Evolutionary conservation across 92 coral and sea anemone species (phyloP), one percentile per base, ranked within the genome.

Genomic region (Zoanthus sansibaricus): DNA sequence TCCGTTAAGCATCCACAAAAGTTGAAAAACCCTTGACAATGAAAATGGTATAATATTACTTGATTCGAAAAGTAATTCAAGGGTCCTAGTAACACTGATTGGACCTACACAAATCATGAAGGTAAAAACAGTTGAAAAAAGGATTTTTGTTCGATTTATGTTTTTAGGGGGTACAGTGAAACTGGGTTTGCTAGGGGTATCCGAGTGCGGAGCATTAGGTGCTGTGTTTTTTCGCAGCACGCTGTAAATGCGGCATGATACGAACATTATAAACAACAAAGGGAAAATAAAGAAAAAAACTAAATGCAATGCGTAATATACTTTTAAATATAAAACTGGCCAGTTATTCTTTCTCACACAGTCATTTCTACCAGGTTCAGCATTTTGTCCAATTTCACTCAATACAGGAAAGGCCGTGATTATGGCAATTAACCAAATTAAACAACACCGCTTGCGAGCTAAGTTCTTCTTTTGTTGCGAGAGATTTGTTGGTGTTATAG

Each of bases 391-490:
- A 4, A 56, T 18, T 49, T 37, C 79, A 52, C 59, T 75, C 64
- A 47, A 49, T 37, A 75, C 17, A 1, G 79, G 79, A 75, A 61
- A 75, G 11, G 79, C 18, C 6, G 55, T 51, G 33, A 49, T 48
- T 6, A 12, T 56, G 42, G 79, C 61, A n/a, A 75, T 75, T 37
- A 75, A 51, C 79, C 62, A 75, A 25, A 75, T 75, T 1, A 75
- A 17, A 31, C 59, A 47, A 32, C 79, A 75, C 49, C 42, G 62
- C 61, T 49, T 75, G 61, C 79, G 79, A n/a, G 25, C 25, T 25
- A 25, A 25, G 25, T 25, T 25, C 25, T 25, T 25, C 25, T 25
- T 25, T 25, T 25, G 64, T 61, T 25, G 25, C 42, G 16, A 20
- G 17, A 17, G 13, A 17, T 33, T 52, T 30, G 66, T 52, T n/a